Percentiles rank a stretch among this genome's conserved stretches.
Conservation (phyloP, 2,888 invertebrate genomes). For the Bugulina stolonifera region DNA sequence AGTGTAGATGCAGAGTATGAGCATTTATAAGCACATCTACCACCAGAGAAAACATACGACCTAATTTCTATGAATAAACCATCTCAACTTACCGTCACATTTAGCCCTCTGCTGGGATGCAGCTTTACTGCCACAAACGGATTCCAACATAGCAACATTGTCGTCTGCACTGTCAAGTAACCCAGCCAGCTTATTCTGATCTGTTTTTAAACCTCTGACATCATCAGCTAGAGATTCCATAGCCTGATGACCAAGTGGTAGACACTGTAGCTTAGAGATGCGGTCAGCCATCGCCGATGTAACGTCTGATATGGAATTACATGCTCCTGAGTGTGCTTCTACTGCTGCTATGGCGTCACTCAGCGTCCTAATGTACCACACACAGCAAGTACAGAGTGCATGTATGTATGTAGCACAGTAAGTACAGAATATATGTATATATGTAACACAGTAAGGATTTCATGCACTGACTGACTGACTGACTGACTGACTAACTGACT, state of each 20-base stretch:
- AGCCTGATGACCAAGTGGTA: constrained; percentile 15
- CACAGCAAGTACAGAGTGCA: no score
- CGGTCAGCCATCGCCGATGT: background rate
- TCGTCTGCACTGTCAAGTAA: background rate
- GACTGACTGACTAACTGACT: no score
- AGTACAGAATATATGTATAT: no score
- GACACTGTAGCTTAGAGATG: background rate
- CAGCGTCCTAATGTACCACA: constrained; percentile 1
- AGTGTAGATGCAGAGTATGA: no score
- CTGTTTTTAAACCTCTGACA: background rate
- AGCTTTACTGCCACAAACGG: constrained; percentile 1
- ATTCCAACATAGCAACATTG: background rate
- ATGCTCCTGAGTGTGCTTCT: background rate
- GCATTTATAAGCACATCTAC: no score
- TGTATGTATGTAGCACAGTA: no score
- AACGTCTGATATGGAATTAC: background rate
- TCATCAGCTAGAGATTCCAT: background rate
- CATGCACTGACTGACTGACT: no score
- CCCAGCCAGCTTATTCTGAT: background rate
- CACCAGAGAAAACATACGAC: no score
- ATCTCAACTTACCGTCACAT: constrained; percentile 8
- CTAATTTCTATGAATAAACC: no score
- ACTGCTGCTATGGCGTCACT: constrained; percentile 3
- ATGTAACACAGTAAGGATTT: no score
- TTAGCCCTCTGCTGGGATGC: background rate